phyloP scores from a whole-genome alignment of 1,140 invertebrate genomes.

The Zaprionus capensis region DNA sequence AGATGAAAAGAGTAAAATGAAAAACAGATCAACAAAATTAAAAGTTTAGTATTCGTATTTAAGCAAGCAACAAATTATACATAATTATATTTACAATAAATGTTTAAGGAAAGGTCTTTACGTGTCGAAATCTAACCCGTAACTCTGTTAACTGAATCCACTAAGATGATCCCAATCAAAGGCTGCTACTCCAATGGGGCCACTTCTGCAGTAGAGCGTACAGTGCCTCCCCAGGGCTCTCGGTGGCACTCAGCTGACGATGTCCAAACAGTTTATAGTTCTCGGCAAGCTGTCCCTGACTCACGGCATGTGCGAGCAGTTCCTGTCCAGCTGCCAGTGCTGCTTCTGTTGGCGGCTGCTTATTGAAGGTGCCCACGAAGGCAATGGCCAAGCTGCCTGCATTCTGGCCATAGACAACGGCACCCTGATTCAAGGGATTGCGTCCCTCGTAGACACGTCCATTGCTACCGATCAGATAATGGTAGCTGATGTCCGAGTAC shows the following conservation, averaged over 20 bases:
- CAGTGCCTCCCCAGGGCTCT: slow-evolving; percentile 87
- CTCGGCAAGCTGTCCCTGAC: slow-evolving; percentile 84
- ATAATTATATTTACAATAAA: slow-evolving; percentile 84
- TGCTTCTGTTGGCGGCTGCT: slow-evolving; percentile 82
- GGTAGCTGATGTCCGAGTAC: slow-evolving; percentile 87
- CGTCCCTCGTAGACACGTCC: slow-evolving; percentile 88
- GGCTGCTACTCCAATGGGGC: slow-evolving; percentile 85
- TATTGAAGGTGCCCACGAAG: slow-evolving; percentile 85
- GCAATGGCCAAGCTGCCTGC: slow-evolving; percentile 86
- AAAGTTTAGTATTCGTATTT: slow-evolving; percentile 87
- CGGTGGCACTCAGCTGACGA: slow-evolving; percentile 86
- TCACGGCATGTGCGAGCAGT: slow-evolving; percentile 86
- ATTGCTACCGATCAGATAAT: slow-evolving; percentile 88
- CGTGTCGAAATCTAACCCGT: slow-evolving; percentile 69
- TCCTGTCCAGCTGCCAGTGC: slow-evolving; percentile 86
- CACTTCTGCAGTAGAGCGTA: slow-evolving; percentile 86
- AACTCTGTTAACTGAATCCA: not conserved
- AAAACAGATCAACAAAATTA: slow-evolving; percentile 84
- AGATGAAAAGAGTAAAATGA: slow-evolving; percentile 43
- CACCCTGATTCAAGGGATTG: slow-evolving; percentile 86
- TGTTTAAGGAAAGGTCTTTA: slow-evolving; percentile 80
- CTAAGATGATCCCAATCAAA: not conserved
- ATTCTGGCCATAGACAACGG: slow-evolving; percentile 87
- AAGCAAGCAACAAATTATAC: slow-evolving; percentile 82
- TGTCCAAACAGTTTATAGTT: slow-evolving; percentile 88